Evolutionary conservation across 2,888 invertebrate species (phyloP).

Genomic region (Schrankia costaestrigalis): DNA sequence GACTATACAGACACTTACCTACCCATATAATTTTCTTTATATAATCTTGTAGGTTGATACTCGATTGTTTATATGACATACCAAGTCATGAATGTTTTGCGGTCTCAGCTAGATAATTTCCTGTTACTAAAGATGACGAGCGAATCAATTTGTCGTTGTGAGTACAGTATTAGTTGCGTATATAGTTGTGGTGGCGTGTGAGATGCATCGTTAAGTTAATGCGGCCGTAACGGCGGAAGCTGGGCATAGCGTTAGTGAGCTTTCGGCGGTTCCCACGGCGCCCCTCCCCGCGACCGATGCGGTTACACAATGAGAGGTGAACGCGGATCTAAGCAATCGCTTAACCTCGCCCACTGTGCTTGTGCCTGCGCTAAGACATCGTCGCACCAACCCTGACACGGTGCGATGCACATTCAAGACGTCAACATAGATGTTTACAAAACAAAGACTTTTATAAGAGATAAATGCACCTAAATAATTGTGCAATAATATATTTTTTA

Average conservation of each 20-base stretch:
- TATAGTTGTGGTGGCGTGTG: conserved; percentile 49
- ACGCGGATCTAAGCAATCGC: conserved; percentile 81
- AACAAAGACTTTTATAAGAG: too few species aligned
- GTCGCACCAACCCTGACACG: conserved; percentile 21
- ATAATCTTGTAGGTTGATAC: too few species aligned
- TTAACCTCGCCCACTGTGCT: conserved; percentile 79
- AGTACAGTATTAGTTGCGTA: conserved; percentile 41
- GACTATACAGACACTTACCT: too few species aligned
- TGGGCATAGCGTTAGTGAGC: conserved; percentile 63
- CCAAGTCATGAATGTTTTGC: too few species aligned
- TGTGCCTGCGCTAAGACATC: conserved; percentile 36
- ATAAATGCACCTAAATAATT: too few species aligned
- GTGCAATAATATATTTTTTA: too few species aligned
- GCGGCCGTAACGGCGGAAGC: conserved; percentile 73
- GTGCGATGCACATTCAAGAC: conserved; percentile 34
- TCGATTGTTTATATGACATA: too few species aligned
- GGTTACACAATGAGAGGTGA: conserved; percentile 80
- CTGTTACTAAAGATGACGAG: conserved; percentile 64
- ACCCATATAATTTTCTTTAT: too few species aligned
- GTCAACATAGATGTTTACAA: conserved; percentile 32
- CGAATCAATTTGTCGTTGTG: conserved; percentile 61
- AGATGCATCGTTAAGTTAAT: conserved; percentile 71
- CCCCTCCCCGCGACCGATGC: conserved; percentile 51
- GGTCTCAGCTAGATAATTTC: conserved; percentile 58
- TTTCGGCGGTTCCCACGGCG: conserved; percentile 78